These are phyloP conservation scores for Andinoacara biseriatus DNA, from an alignment of 2,113 vertebrate genomes.

Conservation along the genomic window DNA sequence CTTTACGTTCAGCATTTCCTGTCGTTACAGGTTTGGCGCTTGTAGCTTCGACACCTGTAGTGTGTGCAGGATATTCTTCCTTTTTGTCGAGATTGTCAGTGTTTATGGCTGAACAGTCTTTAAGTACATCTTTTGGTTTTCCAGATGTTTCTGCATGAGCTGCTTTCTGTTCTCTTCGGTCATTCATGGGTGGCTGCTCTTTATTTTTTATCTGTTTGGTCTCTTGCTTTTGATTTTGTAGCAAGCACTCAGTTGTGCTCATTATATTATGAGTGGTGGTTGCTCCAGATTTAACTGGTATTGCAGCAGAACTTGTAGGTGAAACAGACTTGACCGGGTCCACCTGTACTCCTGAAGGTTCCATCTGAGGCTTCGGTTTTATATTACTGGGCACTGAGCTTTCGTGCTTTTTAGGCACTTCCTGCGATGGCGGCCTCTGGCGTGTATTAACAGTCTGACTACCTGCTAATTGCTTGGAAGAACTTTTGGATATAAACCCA, in stretches of 20 bases:
- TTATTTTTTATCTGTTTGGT: slow-evolving; percentile 25
- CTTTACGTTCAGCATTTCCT: slow-evolving; percentile 30
- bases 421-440: slow-evolving; percentile 57
- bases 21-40: not conserved
- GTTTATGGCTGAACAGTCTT: not conserved
- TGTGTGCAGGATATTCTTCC: slow-evolving; percentile 3
- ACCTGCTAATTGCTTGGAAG: slow-evolving; percentile 45
- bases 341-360: slow-evolving; percentile 18
- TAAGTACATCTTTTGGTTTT: slow-evolving; percentile 20
- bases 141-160: slow-evolving; percentile 1
- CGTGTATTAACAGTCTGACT: slow-evolving; percentile 37
- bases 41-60: slow-evolving; percentile 6
- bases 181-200: slow-evolving; percentile 2
- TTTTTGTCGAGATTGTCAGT: not conserved
- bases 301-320: slow-evolving; percentile 7
- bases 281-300: slow-evolving; percentile 21
- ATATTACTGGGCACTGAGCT: slow-evolving; percentile 18
- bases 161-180: slow-evolving; percentile 7
- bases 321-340: slow-evolving; percentile 18
- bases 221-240: slow-evolving; percentile 14
- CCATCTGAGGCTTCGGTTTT: slow-evolving; percentile 37
- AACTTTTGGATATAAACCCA: slow-evolving; percentile 61
- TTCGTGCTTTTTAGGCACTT: slow-evolving; percentile 51
- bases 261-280: not conserved
- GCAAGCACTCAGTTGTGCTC: not conserved